Evolutionary conservation across 2,888 invertebrate genomes (phyloP).

Genomic region (Trissolcus brochymenae): DNA sequence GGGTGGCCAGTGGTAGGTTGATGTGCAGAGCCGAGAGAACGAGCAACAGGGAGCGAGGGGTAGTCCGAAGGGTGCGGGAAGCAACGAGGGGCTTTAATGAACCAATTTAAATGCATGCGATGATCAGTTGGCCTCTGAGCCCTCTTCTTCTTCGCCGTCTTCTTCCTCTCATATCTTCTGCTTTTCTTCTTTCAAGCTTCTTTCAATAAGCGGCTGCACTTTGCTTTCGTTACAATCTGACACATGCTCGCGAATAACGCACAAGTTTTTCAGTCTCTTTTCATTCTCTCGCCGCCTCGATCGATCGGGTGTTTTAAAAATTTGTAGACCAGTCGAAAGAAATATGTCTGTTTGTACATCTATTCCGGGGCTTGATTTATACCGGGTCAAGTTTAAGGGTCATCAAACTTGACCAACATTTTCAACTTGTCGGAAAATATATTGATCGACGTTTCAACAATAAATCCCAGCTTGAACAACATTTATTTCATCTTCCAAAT

Average conservation of each 20-base stretch:
- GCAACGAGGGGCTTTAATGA: slow-evolving; percentile 74
- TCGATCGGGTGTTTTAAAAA: background rate
- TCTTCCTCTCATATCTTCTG: slow-evolving; percentile 35
- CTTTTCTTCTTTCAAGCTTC: slow-evolving; percentile 47
- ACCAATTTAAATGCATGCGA: slow-evolving; percentile 77
- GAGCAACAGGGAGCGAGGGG: slow-evolving; percentile 55
- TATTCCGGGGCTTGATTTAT: too few species aligned
- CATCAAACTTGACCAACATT: too few species aligned
- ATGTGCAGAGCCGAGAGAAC: slow-evolving; percentile 41
- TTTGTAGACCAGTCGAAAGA: too few species aligned
- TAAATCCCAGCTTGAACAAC: too few species aligned
- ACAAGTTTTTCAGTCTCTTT: slow-evolving; percentile 26
- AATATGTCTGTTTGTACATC: too few species aligned
- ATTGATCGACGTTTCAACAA: slow-evolving; percentile 16
- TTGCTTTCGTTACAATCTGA: slow-evolving; percentile 49
- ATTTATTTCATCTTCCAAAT: too few species aligned
- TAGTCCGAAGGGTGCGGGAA: slow-evolving; percentile 58
- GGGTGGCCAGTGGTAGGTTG: slow-evolving; percentile 57
- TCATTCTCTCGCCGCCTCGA: slow-evolving; percentile 8
- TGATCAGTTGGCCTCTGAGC: slow-evolving; percentile 76
- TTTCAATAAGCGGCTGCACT: slow-evolving; percentile 57
- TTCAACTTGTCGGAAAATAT: background rate
- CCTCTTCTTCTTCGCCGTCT: slow-evolving; percentile 67
- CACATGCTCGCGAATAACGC: slow-evolving; percentile 57
- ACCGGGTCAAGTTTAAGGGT: too few species aligned